Evolutionary conservation across 2,888 invertebrate species (phyloP), one percentile per base, ranked within the genome.

Genomic region (Caenorhabditis drosophilae): DNA sequence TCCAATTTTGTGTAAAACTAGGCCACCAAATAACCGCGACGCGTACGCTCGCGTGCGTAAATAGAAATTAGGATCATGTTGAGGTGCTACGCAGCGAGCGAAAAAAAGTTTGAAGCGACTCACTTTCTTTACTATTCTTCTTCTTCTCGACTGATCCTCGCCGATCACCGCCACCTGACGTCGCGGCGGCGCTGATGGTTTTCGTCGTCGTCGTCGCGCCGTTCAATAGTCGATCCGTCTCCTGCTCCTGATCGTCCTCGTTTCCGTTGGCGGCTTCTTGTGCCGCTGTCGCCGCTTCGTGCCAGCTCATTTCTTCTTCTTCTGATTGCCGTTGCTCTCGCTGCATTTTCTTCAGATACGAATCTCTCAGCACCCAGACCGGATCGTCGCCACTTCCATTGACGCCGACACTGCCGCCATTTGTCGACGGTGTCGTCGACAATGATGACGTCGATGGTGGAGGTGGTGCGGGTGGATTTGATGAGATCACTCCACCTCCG

Each of bases 111-210:
- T 36, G 36, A 64, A 80, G 80, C 73, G 75, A 86, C 88, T 88
- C 87, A 92, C 92, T 92, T 90, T 92, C 92, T 88, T 92, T 92
- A 84, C 91, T 91, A 85, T 90, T 89, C 82, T 90, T 90, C 85
- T 91, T 92, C 87, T 91, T 91, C 11, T 63, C 57, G 12, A 49
- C 57, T 4, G 63, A 58, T 35, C 57, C 58, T 22, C 58, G 18
- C n/a, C 63, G 20, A 20, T 76, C 68, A 47, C 55, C 64, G 18
- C n/a, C 34, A 23, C 25, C 45, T 36, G 38, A 31, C 12, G 41
- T 67, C 26, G 55, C 68, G 35, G 38, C 56, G n/a, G n/a, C n/a
- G n/a, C n/a, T n/a, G n/a, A n/a, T n/a, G n/a, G n/a, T n/a, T n/a
- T n/a, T n/a, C n/a, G n/a, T n/a, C n/a, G n/a, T n/a, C n/a, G n/a